Evolutionary conservation across 2,797 vertebrate species (phyloP).

Genomic region (Yasuhikotakia modesta): DNA sequence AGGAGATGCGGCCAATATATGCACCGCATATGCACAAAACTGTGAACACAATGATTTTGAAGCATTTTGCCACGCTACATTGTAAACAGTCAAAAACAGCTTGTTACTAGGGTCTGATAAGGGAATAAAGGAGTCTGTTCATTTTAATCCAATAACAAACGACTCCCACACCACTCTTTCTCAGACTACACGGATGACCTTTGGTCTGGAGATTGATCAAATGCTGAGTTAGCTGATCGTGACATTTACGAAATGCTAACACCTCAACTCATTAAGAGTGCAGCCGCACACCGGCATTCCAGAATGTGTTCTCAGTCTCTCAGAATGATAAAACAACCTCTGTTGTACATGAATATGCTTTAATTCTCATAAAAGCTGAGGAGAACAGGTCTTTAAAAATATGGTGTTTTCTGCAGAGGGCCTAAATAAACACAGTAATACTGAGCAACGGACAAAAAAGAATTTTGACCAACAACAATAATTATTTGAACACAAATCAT

Average conservation of each 20-base stretch:
- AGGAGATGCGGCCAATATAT: not conserved
- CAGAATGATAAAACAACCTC: slow-evolving; percentile 36
- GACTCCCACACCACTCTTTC: slow-evolving; percentile 63
- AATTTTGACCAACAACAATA: too few relatives aligned
- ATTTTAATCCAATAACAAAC: slow-evolving; percentile 79
- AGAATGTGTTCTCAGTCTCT: slow-evolving; percentile 32
- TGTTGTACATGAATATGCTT: slow-evolving; percentile 16
- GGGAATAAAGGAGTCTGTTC: slow-evolving; percentile 64
- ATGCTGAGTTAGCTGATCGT: slow-evolving; percentile 77
- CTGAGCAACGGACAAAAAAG: not conserved
- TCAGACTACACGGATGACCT: slow-evolving; percentile 77
- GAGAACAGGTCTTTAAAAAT: not conserved
- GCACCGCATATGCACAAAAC: not conserved
- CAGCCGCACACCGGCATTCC: slow-evolving; percentile 54
- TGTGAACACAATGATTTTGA: not conserved
- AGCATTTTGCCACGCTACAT: not conserved
- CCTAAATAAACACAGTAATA: not conserved
- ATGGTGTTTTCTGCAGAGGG: not conserved
- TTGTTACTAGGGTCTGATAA: not conserved
- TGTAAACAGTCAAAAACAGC: not conserved
- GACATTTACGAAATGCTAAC: slow-evolving; percentile 84
- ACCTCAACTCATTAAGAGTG: slow-evolving; percentile 79
- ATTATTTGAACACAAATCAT: too few relatives aligned
- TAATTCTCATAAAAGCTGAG: not conserved
- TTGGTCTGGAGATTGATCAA: slow-evolving; percentile 83